Percentiles rank a stretch among this genome's conserved stretches.
Conservation (phyloP, 2,888 invertebrate genomes). For the Torymus auratus region DNA sequence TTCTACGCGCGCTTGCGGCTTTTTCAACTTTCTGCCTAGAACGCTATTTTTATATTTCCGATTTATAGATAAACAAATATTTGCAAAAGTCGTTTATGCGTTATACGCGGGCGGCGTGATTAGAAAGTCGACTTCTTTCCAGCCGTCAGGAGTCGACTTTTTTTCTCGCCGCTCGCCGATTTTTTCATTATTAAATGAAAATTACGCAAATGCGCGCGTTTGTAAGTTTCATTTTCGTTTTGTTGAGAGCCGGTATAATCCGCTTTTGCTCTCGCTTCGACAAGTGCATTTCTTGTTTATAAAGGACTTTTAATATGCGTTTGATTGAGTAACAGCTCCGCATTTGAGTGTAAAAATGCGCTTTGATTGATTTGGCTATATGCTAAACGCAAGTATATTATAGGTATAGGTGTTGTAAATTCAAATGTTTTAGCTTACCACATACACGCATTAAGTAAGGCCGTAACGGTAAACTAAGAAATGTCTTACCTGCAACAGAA, state of each 20-base stretch:
- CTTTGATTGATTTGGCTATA: no score
- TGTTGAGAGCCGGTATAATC: not conserved
- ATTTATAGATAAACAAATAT: constrained; percentile 53
- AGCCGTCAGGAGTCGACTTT: not conserved
- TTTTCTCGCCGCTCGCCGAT: not conserved
- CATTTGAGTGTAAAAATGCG: no score
- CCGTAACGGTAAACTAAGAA: not conserved
- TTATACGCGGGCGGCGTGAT: not conserved
- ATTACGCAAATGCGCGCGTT: not conserved
- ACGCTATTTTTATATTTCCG: constrained; percentile 30
- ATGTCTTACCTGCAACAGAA: constrained; percentile 55
- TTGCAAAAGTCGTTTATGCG: constrained; percentile 23
- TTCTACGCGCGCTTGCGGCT: constrained; percentile 41
- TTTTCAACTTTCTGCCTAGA: constrained; percentile 22
- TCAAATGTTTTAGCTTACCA: not conserved
- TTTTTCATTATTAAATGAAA: constrained; percentile 25
- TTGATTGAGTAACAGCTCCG: no score
- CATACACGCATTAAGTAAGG: not conserved
- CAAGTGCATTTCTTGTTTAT: no score
- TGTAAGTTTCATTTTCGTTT: constrained; percentile 3
- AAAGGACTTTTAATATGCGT: no score
- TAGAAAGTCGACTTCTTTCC: constrained; percentile 51
- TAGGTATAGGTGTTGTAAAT: no score
- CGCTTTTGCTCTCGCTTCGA: no score
- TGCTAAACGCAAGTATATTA: no score